Percentiles rank a stretch among this genome's conserved stretches.
phyloP scores from a whole-genome alignment of 2,888 invertebrate species.

The Drosophila fungiperda region DNA sequence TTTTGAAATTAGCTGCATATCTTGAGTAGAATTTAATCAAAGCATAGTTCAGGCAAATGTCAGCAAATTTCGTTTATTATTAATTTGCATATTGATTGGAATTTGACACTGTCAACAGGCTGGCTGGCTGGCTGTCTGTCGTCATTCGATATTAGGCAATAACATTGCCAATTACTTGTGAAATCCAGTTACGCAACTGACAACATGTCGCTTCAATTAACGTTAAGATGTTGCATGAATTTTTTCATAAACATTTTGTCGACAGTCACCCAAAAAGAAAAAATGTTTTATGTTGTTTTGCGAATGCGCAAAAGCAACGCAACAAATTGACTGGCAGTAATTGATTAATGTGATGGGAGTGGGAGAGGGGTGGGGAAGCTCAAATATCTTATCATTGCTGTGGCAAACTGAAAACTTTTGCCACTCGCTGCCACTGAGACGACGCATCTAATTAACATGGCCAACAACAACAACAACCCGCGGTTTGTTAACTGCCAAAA shows the following conservation, averaged over 20 bases:
- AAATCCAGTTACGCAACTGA: constrained; percentile 14
- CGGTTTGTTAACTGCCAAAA: constrained; percentile 32
- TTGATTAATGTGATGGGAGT: constrained; percentile 67
- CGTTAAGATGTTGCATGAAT: constrained; percentile 47
- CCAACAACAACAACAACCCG: constrained; percentile 41
- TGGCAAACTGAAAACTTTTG: constrained; percentile 56
- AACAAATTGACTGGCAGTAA: constrained; percentile 76
- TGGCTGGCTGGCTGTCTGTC: constrained; percentile 34
- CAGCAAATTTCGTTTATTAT: constrained; percentile 77
- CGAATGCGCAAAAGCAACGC: constrained; percentile 36
- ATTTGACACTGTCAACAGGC: constrained; percentile 62
- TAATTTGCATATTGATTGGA: constrained; percentile 79
- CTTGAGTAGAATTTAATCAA: constrained; percentile 67
- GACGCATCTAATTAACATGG: constrained; percentile 69
- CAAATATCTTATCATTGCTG: constrained; percentile 54
- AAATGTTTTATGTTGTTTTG: constrained; percentile 20
- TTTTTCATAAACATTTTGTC: constrained; percentile 56
- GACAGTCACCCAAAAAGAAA: constrained; percentile 22
- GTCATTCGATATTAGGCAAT: constrained; percentile 57
- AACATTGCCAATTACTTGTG: constrained; percentile 51
- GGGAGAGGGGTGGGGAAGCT: not conserved
- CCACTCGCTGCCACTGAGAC: constrained; percentile 48
- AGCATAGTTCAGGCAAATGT: constrained; percentile 49
- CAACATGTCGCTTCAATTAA: constrained; percentile 42
- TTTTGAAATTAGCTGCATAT: constrained; percentile 22